Conservation (phyloP, 2,888 invertebrate genomes). For the Aelia acuminata region DNA sequence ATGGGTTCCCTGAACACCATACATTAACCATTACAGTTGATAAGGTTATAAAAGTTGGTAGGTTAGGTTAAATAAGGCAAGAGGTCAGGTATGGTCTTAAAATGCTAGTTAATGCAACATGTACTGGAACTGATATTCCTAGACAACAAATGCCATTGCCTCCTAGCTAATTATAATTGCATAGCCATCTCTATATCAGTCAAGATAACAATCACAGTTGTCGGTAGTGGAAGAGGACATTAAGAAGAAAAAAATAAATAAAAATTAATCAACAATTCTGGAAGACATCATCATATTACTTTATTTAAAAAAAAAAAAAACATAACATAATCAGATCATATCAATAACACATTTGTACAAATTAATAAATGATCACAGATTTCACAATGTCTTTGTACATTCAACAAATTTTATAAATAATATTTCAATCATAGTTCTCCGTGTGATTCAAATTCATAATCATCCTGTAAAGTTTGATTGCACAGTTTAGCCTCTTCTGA, state of each 20-base stretch:
- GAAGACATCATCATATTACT: conserved; percentile 17
- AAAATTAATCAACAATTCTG: background rate
- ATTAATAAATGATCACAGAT: conserved; percentile 29
- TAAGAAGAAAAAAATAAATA: background rate
- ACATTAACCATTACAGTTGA: too few relatives aligned
- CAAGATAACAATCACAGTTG: too few relatives aligned
- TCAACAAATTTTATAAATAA: background rate
- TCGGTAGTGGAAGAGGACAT: background rate
- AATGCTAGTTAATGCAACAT: too few relatives aligned
- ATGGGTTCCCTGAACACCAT: too few relatives aligned
- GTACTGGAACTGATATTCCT: too few relatives aligned
- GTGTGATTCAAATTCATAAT: conserved; percentile 64
- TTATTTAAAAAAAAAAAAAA: conserved; percentile 1
- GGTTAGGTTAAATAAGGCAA: too few relatives aligned
- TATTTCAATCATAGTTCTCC: conserved; percentile 61
- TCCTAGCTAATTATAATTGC: too few relatives aligned
- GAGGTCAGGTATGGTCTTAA: too few relatives aligned
- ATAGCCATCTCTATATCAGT: too few relatives aligned
- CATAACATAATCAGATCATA: conserved; percentile 47
- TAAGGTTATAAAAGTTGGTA: too few relatives aligned
- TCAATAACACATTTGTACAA: conserved; percentile 38
- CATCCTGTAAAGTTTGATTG: conserved; percentile 67
- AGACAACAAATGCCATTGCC: too few relatives aligned
- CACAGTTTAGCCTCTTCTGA: conserved; percentile 72
- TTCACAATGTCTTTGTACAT: conserved; percentile 1